Base-by-base conservation (phyloP, 92 coral and sea anemone genomes). In the Paramuricea clavata region DNA sequence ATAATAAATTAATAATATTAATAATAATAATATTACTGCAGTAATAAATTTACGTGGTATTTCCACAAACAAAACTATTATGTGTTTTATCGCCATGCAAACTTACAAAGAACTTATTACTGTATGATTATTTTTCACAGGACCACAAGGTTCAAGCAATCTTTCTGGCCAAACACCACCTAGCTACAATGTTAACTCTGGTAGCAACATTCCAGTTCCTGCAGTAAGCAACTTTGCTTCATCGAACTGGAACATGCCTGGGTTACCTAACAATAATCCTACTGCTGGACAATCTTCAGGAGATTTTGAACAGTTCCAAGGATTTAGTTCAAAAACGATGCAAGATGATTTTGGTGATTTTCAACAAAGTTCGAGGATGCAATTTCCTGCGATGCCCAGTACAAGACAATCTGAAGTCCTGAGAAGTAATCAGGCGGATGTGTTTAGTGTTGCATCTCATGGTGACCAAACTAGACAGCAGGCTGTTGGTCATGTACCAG, bases 311-410 rank as follows among this genome's bases (percentile, higher is more conserved):
- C 49, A 59, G 25, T 25, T 52, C 30, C 41, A 52, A 49, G 82
- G 67, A 13, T 28, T 76, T 76, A 23, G 44, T 76, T 32, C 60
- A 28, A 25, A 35, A 35, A 0, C 42, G n/a, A 22, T 52, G 31
- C 69, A 54, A 31, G 84, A 79, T 59, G 84, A 79, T 33, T 79
- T 79, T 79, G 84, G 84, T 15, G 84, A 79, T 61, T 79, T 79
- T 39, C 84, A 79, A 49, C 72, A 59, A 32, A 79, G 56, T 79
- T 35, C 52, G 1, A 23, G 12, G 11, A 33, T 12, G 23, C 73
- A 79, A 13, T 23, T 44, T 30, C 61, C 71, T 23, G 30, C 15
- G 16, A 26, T n/a, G 28, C 68, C 49, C 49, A 30, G 27, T 32
- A 0, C 68, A 17, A 5, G 12, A 19, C 32, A 23, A 42, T 28